These are phyloP conservation scores for Leptinotarsa rubiginosa DNA, from an alignment of 2,888 invertebrate genomes.

Conservation along the genomic window DNA sequence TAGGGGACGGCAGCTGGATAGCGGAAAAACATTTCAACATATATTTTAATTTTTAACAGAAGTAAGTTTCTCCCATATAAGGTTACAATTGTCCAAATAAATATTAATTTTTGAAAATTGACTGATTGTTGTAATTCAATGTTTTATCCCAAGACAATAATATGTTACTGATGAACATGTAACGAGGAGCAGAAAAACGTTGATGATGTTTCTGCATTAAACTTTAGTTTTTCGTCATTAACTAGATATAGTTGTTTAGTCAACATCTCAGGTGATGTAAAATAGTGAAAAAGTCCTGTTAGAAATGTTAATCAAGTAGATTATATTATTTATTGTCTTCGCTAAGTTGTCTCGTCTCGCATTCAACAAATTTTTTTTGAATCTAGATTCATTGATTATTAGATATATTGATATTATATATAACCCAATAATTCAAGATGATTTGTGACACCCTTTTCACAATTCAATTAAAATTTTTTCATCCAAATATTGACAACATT, in stretches of 20 bases:
- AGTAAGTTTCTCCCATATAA: too few relatives aligned
- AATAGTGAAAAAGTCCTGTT: slow-evolving; percentile 46
- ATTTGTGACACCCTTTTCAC: not conserved
- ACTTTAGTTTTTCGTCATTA: slow-evolving; percentile 32
- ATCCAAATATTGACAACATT: too few relatives aligned
- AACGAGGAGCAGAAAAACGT: not conserved
- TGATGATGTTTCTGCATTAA: slow-evolving; percentile 35
- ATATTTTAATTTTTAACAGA: too few relatives aligned
- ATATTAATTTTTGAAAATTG: not conserved
- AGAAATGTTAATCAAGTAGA: slow-evolving; percentile 42
- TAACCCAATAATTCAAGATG: not conserved
- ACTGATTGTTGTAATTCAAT: not conserved
- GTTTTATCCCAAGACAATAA: slow-evolving; percentile 4
- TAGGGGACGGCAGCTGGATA: too few relatives aligned
- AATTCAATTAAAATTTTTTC: not conserved
- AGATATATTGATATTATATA: slow-evolving; percentile 4
- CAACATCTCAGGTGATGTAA: slow-evolving; percentile 54
- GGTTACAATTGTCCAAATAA: too few relatives aligned
- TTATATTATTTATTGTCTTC: slow-evolving; percentile 29
- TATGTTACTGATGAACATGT: not conserved
- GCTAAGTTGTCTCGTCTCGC: slow-evolving; percentile 16
- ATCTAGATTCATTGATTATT: slow-evolving; percentile 15
- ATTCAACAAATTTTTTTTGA: slow-evolving; percentile 3
- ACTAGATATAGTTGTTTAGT: slow-evolving; percentile 43
- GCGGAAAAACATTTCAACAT: too few relatives aligned